A percentile compares a stretch with the other conserved stretches of the same genome.
These are phyloP conservation scores for Thyatira batis DNA, from an alignment of 2,888 invertebrate species.

Conservation along the genomic window DNA sequence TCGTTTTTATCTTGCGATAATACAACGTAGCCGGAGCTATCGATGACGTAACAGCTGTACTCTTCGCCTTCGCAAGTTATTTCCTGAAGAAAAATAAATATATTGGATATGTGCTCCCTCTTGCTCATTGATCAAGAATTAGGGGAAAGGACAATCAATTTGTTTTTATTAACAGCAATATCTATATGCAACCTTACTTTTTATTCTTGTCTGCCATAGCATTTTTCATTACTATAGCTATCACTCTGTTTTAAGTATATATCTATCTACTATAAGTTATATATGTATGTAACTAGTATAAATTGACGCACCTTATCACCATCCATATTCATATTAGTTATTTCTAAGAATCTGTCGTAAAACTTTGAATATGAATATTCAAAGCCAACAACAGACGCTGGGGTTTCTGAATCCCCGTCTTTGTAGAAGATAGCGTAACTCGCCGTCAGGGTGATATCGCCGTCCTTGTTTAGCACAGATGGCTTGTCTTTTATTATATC, in stretches of 20 bases:
- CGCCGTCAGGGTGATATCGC: slow-evolving; percentile 87
- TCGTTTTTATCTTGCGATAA: slow-evolving; percentile 84
- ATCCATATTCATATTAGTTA: slow-evolving; percentile 61
- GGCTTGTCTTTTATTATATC: slow-evolving; percentile 56
- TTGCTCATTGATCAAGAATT: too few relatives aligned
- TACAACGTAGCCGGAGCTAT: slow-evolving; percentile 94
- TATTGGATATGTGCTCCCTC: too few relatives aligned
- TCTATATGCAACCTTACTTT: too few relatives aligned
- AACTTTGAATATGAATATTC: slow-evolving; percentile 90
- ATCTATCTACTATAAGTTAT: not conserved
- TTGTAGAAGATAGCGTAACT: slow-evolving; percentile 92
- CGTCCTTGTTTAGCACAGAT: slow-evolving; percentile 60
- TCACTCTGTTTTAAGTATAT: not conserved
- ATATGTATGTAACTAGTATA: slow-evolving; percentile 5
- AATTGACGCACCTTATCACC: slow-evolving; percentile 48
- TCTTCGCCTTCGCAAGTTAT: slow-evolving; percentile 78
- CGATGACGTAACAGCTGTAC: slow-evolving; percentile 93
- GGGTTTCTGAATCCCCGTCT: slow-evolving; percentile 88
- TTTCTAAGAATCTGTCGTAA: slow-evolving; percentile 86
- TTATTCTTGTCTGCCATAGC: too few relatives aligned
- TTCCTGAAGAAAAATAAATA: slow-evolving; percentile 40
- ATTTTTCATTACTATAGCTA: too few relatives aligned
- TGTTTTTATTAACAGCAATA: too few relatives aligned
- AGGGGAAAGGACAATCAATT: too few relatives aligned
- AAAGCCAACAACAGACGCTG: slow-evolving; percentile 94